Evolutionary conservation across 2,113 vertebrate genomes (phyloP).

Genomic region (Pteruthius melanotis): DNA sequence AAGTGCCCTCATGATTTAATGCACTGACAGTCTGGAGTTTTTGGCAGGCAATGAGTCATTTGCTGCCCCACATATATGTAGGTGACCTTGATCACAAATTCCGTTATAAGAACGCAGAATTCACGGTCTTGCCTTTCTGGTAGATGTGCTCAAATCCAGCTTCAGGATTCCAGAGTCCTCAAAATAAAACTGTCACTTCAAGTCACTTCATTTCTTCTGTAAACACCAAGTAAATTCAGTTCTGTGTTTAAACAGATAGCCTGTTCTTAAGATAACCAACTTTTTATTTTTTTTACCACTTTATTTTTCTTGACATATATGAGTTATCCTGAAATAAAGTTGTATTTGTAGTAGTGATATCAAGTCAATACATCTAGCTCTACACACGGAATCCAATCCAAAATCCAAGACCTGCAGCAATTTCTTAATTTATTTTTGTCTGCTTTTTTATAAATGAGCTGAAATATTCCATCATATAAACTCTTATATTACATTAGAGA

Average conservation of each 20-base stretch:
- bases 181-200: background rate
- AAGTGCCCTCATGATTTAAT: background rate
- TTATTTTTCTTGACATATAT: background rate
- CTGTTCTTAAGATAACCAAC: background rate
- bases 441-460: background rate
- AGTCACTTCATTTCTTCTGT: background rate
- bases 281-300: background rate
- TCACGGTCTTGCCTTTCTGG: background rate
- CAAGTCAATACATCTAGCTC: background rate
- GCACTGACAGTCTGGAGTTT: background rate
- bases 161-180: background rate
- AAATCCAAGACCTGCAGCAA: background rate
- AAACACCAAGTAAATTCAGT: background rate
- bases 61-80: background rate
- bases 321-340: background rate
- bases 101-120: background rate
- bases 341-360: background rate
- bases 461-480: background rate
- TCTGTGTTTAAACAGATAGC: background rate
- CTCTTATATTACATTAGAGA: background rate
- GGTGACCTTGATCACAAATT: background rate
- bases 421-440: background rate
- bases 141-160: background rate
- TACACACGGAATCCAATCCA: background rate
- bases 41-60: accelerated